These are phyloP conservation scores for Chaitophorus viminalis DNA, from an alignment of 2,888 invertebrate species.

Conservation along the genomic window DNA sequence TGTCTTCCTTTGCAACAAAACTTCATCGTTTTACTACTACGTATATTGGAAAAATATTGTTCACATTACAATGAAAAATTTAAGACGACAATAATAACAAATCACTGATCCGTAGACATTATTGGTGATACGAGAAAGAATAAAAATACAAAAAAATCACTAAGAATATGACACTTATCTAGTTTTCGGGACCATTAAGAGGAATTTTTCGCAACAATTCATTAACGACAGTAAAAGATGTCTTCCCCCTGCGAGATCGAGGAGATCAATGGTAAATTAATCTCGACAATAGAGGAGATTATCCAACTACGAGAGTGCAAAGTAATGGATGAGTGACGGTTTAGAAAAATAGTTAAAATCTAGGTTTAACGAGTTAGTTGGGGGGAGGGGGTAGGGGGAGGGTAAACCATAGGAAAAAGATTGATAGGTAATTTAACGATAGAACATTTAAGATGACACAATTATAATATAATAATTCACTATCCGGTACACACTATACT, in stretches of 20 bases:
- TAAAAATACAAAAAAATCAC: background rate
- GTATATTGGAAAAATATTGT: background rate
- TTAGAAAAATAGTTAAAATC: too few species aligned
- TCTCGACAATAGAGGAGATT: background rate
- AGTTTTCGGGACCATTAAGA: background rate
- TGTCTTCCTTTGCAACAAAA: constrained; percentile 41
- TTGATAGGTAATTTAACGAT: too few species aligned
- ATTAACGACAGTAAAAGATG: background rate
- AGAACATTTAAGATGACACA: too few species aligned
- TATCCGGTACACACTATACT: too few species aligned
- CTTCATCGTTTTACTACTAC: background rate
- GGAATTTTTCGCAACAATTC: background rate
- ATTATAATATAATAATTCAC: too few species aligned
- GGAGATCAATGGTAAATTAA: constrained; percentile 10
- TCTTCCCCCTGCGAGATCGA: constrained; percentile 6
- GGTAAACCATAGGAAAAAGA: too few species aligned
- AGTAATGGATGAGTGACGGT: too few species aligned
- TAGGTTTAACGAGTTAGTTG: too few species aligned
- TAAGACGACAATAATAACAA: background rate
- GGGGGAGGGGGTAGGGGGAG: too few species aligned
- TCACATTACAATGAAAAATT: background rate
- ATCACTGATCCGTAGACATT: background rate
- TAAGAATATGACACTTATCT: background rate
- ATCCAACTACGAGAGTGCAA: too few species aligned
- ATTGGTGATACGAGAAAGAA: background rate